Percentiles rank a stretch among this genome's conserved stretches.
These are phyloP conservation scores for Cerastis leucographa DNA, from an alignment of 2,888 invertebrate genomes.

Conservation along the genomic window DNA sequence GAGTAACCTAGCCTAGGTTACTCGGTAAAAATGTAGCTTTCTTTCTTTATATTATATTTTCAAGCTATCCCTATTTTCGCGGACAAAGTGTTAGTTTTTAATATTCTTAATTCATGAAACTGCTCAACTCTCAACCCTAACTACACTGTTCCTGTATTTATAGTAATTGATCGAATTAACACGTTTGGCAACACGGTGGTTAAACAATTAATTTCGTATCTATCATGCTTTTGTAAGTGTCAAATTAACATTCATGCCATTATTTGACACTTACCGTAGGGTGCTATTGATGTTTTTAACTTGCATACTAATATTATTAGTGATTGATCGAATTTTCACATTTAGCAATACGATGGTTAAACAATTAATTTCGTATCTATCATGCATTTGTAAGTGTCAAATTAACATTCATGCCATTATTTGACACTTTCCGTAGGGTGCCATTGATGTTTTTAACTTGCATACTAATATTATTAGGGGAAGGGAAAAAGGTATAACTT, in stretches of 20 bases:
- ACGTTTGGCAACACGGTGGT: slow-evolving; percentile 33
- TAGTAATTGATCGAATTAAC: slow-evolving; percentile 47
- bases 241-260: too few relatives aligned
- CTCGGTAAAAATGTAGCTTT: too few relatives aligned
- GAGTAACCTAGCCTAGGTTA: too few relatives aligned
- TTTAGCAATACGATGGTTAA: slow-evolving; percentile 38
- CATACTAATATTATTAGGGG: neutral
- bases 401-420: too few relatives aligned
- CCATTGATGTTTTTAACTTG: neutral
- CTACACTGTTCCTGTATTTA: slow-evolving; percentile 22
- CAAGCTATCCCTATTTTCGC: too few relatives aligned
- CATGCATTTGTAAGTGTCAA: slow-evolving; percentile 7
- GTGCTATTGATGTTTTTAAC: neutral
- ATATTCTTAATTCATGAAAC: too few relatives aligned
- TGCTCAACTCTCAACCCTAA: slow-evolving; percentile 36
- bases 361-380: slow-evolving; percentile 14
- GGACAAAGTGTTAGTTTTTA: too few relatives aligned
- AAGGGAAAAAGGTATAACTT: too few relatives aligned
- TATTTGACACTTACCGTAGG: too few relatives aligned
- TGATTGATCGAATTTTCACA: slow-evolving; percentile 49
- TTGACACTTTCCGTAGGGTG: too few relatives aligned
- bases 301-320: neutral
- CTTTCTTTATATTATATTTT: too few relatives aligned
- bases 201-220: slow-evolving; percentile 22
- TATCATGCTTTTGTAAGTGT: slow-evolving; percentile 4